Base-by-base conservation (phyloP, 2,888 invertebrate genomes). In the Trachelus stipa region DNA sequence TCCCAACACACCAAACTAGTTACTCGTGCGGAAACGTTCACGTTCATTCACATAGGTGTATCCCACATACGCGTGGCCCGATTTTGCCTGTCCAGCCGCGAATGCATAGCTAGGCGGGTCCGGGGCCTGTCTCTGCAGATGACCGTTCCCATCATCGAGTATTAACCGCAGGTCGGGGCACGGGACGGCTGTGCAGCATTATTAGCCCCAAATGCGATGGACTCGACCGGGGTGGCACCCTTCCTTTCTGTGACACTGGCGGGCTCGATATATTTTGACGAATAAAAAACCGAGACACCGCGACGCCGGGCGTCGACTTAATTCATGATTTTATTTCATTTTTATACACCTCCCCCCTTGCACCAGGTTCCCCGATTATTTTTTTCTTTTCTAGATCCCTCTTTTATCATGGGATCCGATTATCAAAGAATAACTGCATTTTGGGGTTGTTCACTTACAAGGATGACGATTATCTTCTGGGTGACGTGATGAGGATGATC, bases 141-240 rank as follows among this genome's bases (percentile, higher is more conserved):
- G 91, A 91, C 91, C 90, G 91, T 91, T 91, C 91, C 91, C 91
- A 91, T 91, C 91, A 91, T 91, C 90, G 91, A 91, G 91, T 91
- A 91, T 91, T 91, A 91, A 91, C 91, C 91, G 90, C 91, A 91
- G 89, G 86, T 88, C 84, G 89, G 88, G 87, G 87, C 84, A 89
- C 87, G 86, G 81, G 81, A 82, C 87, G 87, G 87, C 84, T 82
- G 85, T 88, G 86, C 86, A 84, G 87, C 90, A 90, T 90, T 90
- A 90, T 90, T 90, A 90, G 90, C 90, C 89, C 89, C 89, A 90
- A 90, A 90, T 90, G 89, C 88, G 89, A 90, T 90, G 88, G 87
- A 89, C 88, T 88, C 87, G 83, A 69, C 79, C 81, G 80, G 79
- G 78, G 80, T 81, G 82, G 34, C 74, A 74, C 74, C 74, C 74